Base-by-base conservation (phyloP, 1,140 invertebrate species). In the Triops cancriformis region DNA sequence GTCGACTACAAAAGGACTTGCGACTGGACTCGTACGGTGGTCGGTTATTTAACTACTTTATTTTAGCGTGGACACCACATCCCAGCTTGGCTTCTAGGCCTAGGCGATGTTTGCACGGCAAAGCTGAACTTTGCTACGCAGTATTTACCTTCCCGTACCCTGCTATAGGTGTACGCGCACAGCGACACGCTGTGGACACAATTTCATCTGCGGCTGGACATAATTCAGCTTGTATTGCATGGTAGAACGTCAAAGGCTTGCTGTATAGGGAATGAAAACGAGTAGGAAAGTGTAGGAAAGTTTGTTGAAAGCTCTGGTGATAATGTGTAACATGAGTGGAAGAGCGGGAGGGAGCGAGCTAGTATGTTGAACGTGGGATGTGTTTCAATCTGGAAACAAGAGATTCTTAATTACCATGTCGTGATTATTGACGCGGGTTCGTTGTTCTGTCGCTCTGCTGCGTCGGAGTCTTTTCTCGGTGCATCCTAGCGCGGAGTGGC, bases 351-450 rank as follows among this genome's bases (percentile, higher is more conserved):
- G 51, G n/a, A n/a, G n/a, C n/a, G n/a, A n/a, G n/a, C n/a, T 64
- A 37, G 51, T 14, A 18, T 64, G 18, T 64, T 64, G 51, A 12
- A 23, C 3, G 10, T 64, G 10, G 31, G 51, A 64, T 64, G 51
- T 18, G 14, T 23, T 37, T 64, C 14, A 14, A 64, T n/a, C 51
- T 64, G 51, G 51, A 64, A 37, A 64, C 51, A 64, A 64, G 51
- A 64, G 51, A 64, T 64, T 64, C 51, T 64, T 64, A 64, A 64
- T 64, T 64, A 64, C 51, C 51, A 64, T 64, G 51, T 64, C 51
- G 51, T 64, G 51, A 18, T 64, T 64, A 64, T 64, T 64, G 51
- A 64, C 51, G 51, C 51, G 14, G 51, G 18, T 64, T 14, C 51
- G 51, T 64, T 64, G 23, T 64, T 64, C 14, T 64, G 51, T 64